A percentile compares a stretch with the other conserved stretches of the same genome.
These are phyloP conservation scores for Coluber constrictor DNA, from an alignment of 2,797 vertebrate species.

Conservation along the genomic window DNA sequence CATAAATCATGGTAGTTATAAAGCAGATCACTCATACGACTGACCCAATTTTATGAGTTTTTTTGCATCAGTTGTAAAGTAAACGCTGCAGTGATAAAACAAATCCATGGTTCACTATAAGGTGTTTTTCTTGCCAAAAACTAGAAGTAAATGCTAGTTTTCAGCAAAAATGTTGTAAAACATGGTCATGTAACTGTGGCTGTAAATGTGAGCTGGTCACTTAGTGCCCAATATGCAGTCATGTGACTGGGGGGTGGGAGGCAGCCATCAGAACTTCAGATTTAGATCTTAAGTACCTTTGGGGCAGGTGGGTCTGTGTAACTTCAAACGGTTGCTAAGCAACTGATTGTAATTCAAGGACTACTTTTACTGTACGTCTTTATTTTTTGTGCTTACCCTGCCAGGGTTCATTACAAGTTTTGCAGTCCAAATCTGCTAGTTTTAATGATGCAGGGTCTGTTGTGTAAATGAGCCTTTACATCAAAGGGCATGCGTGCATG, in stretches of 20 bases:
- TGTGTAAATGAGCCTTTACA: neutral
- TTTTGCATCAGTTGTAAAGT: neutral
- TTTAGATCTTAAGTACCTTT: neutral
- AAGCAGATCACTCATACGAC: neutral
- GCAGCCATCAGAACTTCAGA: neutral
- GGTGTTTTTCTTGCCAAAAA: neutral
- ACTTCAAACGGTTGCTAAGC: neutral
- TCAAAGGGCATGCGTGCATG: neutral
- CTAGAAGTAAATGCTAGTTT: neutral
- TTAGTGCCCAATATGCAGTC: neutral
- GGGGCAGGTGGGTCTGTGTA: neutral
- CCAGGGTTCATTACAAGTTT: neutral
- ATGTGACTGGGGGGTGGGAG: neutral
- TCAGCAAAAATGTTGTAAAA: neutral
- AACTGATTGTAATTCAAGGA: neutral
- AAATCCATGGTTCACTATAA: neutral
- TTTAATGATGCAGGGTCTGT: neutral
- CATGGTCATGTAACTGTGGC: neutral
- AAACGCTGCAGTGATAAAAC: neutral
- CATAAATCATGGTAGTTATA: neutral
- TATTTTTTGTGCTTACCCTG: neutral
- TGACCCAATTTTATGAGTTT: neutral
- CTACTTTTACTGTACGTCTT: neutral
- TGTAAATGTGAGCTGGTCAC: too few species aligned
- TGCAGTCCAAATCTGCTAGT: neutral